Evolutionary conservation across 2,113 vertebrate genomes (phyloP), one percentile per base, ranked within the genome.

Genomic region (Pygoscelis adeliae): DNA sequence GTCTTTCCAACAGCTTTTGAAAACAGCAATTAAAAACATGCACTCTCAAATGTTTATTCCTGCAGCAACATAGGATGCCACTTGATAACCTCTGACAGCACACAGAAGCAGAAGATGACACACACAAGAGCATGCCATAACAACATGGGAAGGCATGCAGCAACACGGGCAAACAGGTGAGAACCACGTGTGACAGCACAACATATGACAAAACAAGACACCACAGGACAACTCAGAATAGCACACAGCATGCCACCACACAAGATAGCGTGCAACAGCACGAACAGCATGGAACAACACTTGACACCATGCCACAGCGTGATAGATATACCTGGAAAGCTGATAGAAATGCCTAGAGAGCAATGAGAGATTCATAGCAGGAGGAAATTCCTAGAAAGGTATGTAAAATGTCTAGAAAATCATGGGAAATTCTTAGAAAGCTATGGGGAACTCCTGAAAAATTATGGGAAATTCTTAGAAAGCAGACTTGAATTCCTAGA

Each of bases 241-340:
- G 50, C 53, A 38, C 20, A 32, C 12, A 50, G 30, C 36, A 17
- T 59, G 34, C 50, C 77, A 63, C 42, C 34, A 23, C 27, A 38
- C 0, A 0, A 46, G n/a, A 46, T 8, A 58, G 22, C 32, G 5
- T 3, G 1, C 25, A 81, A 22, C 65, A 40, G n/a, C 62, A 82
- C 6, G 7, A 47, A 11, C 21, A 81, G 12, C 6, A 7, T 21
- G 44, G 52, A 79, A n/a, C n/a, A 85, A 6, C 20, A 6, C 53
- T 40, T 61, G 55, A 30, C 30, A 65, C 21, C 0, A 0, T 27
- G 32, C 30, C 77, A 84, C 34, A 46, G 15, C 4, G 2, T 11
- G 17, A 38, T 40, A 44, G n/a, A 27, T 53, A 58, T 7, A 66
- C 46, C 59, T 84, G 46, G n/a, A 84, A 84, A 74, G 50, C 40